Conservation (phyloP, 2,797 vertebrate genomes). For the Lycodopsis pacificus region DNA sequence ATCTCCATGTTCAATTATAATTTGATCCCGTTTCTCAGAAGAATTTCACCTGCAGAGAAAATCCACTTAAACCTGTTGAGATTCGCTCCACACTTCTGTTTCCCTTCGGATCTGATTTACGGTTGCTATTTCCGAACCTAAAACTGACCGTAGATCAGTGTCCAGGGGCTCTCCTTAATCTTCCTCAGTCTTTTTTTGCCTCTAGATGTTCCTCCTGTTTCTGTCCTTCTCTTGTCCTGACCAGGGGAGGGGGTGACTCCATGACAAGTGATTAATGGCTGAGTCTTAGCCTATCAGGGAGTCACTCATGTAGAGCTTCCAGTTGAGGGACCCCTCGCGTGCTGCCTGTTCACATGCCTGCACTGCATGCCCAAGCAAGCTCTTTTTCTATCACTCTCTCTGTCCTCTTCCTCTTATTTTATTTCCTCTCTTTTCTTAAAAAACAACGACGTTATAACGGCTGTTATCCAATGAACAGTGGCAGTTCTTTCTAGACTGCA, state of each 20-base stretch:
- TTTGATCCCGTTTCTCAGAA: conserved; percentile 14
- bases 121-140: conserved; percentile 36
- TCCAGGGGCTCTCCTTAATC: conserved; percentile 60
- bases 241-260: conserved; percentile 66
- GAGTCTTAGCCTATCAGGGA: conserved; percentile 71
- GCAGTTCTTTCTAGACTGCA: conserved; percentile 65
- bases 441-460: conserved; percentile 38
- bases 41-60: conserved; percentile 5
- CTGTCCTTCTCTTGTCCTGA: conserved; percentile 73
- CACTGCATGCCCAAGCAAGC: conserved; percentile 86
- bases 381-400: conserved; percentile 77
- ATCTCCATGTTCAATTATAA: neutral
- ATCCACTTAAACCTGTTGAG: conserved; percentile 55
- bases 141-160: conserved; percentile 64
- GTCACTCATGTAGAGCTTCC: conserved; percentile 74
- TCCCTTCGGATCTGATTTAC: conserved; percentile 64
- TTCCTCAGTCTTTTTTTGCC: conserved; percentile 58
- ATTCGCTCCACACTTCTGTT: conserved; percentile 66
- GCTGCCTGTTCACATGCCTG: conserved; percentile 87
- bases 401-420: conserved; percentile 68
- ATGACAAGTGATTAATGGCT: conserved; percentile 67
- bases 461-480: conserved; percentile 63
- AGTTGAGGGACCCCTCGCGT: conserved; percentile 78
- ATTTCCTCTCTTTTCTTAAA: conserved; percentile 57
- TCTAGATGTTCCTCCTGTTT: conserved; percentile 71